Evolutionary conservation across 2,888 invertebrate genomes (phyloP), one percentile per base, ranked within the genome.

Genomic region (Drosophila macrospina): DNA sequence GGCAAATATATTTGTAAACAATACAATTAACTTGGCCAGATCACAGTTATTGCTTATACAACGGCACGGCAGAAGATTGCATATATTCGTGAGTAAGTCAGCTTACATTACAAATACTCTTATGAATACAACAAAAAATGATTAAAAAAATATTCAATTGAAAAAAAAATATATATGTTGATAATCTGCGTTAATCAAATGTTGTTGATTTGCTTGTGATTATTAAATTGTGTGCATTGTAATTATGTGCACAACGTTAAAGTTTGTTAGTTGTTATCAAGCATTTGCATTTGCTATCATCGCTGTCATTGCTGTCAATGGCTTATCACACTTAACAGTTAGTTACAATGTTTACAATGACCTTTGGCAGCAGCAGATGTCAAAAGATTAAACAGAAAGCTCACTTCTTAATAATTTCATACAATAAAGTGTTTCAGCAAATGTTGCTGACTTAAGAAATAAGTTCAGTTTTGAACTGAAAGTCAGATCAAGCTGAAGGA

Each of bases 51-150:
- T 32, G 24, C 16, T 59, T 13, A 10, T n/a, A 37, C 16, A 39
- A 57, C 15, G 4, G 11, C 20, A 16, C 16, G n/a, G n/a, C n/a
- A n/a, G n/a, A n/a, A 50, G n/a, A 62, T 51, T 10, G 44, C 28
- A 30, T 41, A 62, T 30, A 69, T 20, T 2, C 24, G 42, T 28
- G 62, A 62, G 71, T 72, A 72, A 74, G 70, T 20, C 32, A 55
- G 32, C 24, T 36, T 47, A 26, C n/a, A 37, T 37, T 51, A 45
- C 1, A 34, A 55, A 45, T 34, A 54, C 7, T 16, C 7, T 30
- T 28, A 28, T 54, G 51, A 15, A 7, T n/a, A n/a, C n/a, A n/a
- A 20, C 3, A 20, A 20, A 20, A 20, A 2, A 20, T 20, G 1
- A 2, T 20, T 20, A 20, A 20, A 20, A 2, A 20, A 2, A 20